Base-by-base conservation (phyloP, 64 coral and sea anemone genomes). In the Cladopsammia gracilis region DNA sequence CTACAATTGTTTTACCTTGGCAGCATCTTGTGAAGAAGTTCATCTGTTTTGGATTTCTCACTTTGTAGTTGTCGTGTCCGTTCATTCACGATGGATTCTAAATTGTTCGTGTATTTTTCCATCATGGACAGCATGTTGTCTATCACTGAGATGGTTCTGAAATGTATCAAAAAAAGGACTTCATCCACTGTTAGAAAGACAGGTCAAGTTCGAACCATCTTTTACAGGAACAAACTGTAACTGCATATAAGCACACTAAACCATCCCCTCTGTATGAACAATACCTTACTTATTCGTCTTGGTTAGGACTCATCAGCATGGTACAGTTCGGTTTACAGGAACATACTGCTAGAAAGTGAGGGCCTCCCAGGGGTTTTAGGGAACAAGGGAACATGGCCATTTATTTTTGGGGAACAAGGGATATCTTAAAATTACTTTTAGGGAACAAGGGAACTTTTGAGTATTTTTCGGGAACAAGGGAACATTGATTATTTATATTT, bases 111-210 rank as follows among this genome's bases (percentile, higher is more conserved):
- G 81, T 95, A 95, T 25, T 90, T 95, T 72, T 91, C 93, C 93
- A 95, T 95, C 93, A 95, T 95, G 14, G 51, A 86, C 25, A 95
- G 80, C 93, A 95, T 95, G 73, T 95, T 95, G 45, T 95, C 93
- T 48, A 95, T 62, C 4, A 95, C 62, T 53, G 85, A 91, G 4
- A 64, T 61, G 13, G 89, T 74, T 59, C 93, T 95, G 53, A 62
- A 64, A 77, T 74, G 18, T 48, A 19, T 13, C 10, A 20, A 51
- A 24, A 77, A 14, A 51, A 77, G 13, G 45, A 58, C 15, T 72
- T 72, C 69, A 10, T 72, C 22, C 9, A 72, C 9, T 44, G 69
- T 13, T 10, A 44, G 69, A 25, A 72, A 25, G 7, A 5, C 0
- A 3, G 69, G 10, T 23, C 69, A 44, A 44, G 67, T 70, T n/a